Conservation (phyloP, 2,888 invertebrate genomes). For the Campaea margaritaria region DNA sequence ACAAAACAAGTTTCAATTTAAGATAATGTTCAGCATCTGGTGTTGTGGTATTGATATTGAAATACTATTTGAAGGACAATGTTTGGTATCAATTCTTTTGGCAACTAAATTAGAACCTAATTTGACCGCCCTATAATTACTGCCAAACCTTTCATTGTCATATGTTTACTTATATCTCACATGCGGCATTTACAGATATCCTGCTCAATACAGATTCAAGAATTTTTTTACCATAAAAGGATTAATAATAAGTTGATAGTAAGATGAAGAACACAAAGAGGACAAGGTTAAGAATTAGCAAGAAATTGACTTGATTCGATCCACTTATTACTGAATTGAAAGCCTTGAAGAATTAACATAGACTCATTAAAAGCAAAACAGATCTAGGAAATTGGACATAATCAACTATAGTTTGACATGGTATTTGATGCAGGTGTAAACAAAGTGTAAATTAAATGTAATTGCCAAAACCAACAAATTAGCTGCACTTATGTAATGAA, state of each 20-base stretch:
- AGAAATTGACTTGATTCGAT: no score
- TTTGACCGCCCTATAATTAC: no score
- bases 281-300: not conserved
- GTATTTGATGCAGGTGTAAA: conserved; percentile 5
- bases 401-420: not conserved
- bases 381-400: conserved; percentile 1
- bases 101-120: no score
- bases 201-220: no score
- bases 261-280: not conserved
- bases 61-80: no score
- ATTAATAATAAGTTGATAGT: not conserved
- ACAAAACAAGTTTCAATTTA: no score
- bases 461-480: conserved; percentile 16
- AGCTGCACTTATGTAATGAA: conserved; percentile 26
- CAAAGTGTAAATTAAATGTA: conserved; percentile 8
- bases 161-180: no score
- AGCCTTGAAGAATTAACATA: conserved; percentile 7
- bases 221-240: not conserved
- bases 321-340: not conserved
- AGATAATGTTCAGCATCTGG: no score
- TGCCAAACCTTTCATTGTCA: no score
- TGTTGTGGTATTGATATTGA: no score
- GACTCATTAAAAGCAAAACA: not conserved
- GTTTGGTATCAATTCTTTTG: no score
- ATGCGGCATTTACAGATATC: no score